Conservation (phyloP, 2,113 vertebrate genomes). For the Scomber colias region DNA sequence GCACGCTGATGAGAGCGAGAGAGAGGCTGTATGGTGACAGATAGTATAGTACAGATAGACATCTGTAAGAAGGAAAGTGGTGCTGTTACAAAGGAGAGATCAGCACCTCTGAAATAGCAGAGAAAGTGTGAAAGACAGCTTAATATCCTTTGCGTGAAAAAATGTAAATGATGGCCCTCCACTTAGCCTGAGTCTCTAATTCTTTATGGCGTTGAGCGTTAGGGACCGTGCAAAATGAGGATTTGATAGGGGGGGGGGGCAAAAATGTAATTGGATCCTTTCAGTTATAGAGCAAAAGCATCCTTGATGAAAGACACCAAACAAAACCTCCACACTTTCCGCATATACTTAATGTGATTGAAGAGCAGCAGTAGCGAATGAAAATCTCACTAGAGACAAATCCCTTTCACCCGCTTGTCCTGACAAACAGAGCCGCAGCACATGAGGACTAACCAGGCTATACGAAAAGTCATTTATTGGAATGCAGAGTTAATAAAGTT, state of each 20-base stretch:
- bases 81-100: conserved; percentile 9
- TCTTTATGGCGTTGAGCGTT: background rate
- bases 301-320: background rate
- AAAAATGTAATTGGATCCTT: background rate
- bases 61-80: background rate
- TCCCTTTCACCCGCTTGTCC: background rate
- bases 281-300: background rate
- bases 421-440: background rate
- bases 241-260: background rate
- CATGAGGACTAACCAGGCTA: background rate
- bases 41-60: background rate
- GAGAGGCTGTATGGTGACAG: background rate
- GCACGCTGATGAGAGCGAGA: background rate
- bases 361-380: background rate
- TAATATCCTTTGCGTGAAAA: background rate
- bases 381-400: background rate
- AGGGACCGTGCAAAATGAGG: background rate
- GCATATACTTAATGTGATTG: background rate
- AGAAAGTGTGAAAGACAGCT: background rate
- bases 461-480: too few relatives aligned
- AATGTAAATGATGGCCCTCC: background rate
- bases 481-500: conserved; percentile 8
- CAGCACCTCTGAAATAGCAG: background rate
- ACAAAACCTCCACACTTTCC: background rate
- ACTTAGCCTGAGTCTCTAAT: too few relatives aligned